A percentile compares a stretch with the other conserved stretches of the same genome.
phyloP scores from a whole-genome alignment of 2,113 vertebrate genomes.

The Pollachius pollachius region DNA sequence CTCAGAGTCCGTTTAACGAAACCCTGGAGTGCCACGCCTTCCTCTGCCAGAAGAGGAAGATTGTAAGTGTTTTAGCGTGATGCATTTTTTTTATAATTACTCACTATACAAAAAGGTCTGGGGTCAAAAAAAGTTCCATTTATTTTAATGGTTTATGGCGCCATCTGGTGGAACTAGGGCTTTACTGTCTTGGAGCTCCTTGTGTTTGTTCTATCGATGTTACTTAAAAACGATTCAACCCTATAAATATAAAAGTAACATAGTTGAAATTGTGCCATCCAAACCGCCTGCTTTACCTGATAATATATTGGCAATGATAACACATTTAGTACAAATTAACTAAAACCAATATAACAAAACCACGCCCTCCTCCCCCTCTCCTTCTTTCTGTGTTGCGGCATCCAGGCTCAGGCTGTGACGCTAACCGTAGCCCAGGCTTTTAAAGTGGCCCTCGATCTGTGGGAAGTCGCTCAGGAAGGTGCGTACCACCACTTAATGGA shows the following conservation, averaged over 20 bases:
- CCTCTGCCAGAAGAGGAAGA: conserved; percentile 90
- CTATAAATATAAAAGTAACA: no score
- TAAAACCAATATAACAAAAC: no score
- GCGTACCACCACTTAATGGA: conserved; percentile 26
- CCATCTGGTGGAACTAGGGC: conserved; percentile 54
- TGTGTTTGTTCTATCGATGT: not conserved
- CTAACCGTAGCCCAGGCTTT: conserved; percentile 90
- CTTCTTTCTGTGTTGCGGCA: not conserved
- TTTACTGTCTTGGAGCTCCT: not conserved
- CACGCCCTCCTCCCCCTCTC: no score
- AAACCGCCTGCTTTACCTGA: no score
- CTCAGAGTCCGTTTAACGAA: conserved; percentile 84
- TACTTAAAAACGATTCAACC: no score
- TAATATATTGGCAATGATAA: no score
- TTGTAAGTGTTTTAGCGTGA: conserved; percentile 70
- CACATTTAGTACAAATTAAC: no score
- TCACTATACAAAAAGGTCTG: no score
- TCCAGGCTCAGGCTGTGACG: conserved; percentile 87
- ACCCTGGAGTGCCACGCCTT: conserved; percentile 89
- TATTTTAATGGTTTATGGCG: conserved; percentile 30
- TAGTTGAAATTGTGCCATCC: no score
- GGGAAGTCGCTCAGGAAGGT: conserved; percentile 86
- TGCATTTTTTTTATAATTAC: not conserved
- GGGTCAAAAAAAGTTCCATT: not conserved
- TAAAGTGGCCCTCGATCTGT: conserved; percentile 86